Percentiles rank a stretch among this genome's conserved stretches.
These are phyloP conservation scores for Drosophila hydei DNA, from an alignment of 1,140 invertebrate genomes.

Conservation along the genomic window DNA sequence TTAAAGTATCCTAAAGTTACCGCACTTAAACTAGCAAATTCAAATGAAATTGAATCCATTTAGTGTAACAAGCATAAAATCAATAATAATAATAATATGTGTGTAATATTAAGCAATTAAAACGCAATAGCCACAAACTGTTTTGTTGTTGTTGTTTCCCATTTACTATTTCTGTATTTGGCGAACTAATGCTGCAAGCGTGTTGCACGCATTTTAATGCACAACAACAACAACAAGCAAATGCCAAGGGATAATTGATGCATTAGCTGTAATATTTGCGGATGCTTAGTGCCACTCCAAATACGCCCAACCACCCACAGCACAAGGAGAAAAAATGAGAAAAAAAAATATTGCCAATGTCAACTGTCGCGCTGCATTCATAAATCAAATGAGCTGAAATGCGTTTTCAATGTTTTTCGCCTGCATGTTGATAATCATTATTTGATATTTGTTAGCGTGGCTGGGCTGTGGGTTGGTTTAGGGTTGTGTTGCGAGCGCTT, in stretches of 20 bases:
- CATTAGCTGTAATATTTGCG: slow-evolving; percentile 62
- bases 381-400: slow-evolving; percentile 79
- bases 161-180: slow-evolving; percentile 23
- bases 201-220: slow-evolving; percentile 59
- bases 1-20: too few relatives aligned
- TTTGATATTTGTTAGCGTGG: slow-evolving; percentile 60
- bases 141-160: slow-evolving; percentile 14
- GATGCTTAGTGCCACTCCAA: slow-evolving; percentile 1
- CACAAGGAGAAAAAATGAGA: slow-evolving; percentile 5
- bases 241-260: slow-evolving; percentile 68
- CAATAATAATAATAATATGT: slow-evolving; percentile 39
- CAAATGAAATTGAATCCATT: slow-evolving; percentile 33
- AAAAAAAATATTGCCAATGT: slow-evolving; percentile 38
- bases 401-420: slow-evolving; percentile 72
- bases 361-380: slow-evolving; percentile 71
- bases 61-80: slow-evolving; percentile 28
- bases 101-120: slow-evolving; percentile 63
- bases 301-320: slow-evolving; percentile 9
- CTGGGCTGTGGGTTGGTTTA: slow-evolving; percentile 18
- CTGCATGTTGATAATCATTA: slow-evolving; percentile 73
- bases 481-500: slow-evolving; percentile 24
- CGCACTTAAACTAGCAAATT: neutral
- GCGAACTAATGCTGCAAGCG: slow-evolving; percentile 31
- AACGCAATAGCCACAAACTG: slow-evolving; percentile 60
- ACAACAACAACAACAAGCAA: slow-evolving; percentile 18